Percentiles rank a stretch among this genome's conserved stretches.
These are phyloP conservation scores for Pachymerium ferrugineum DNA, from an alignment of 2,888 invertebrate species.

Conservation along the genomic window DNA sequence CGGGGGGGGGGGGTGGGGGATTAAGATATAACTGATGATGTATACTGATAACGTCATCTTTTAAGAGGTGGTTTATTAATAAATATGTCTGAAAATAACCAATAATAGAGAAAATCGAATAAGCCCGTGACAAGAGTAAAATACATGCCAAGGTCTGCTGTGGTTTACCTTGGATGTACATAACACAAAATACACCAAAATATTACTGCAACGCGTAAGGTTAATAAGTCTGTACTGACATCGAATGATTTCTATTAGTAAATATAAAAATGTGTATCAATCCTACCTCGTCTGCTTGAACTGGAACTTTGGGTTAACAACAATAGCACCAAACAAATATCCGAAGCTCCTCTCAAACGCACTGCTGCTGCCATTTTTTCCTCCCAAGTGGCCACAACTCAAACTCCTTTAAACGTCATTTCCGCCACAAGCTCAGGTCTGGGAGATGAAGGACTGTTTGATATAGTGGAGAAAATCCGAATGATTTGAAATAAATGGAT, in stretches of 20 bases:
- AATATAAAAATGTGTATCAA: neutral
- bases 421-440: conserved; percentile 1
- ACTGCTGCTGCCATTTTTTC: conserved; percentile 24
- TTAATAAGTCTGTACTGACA: too few species aligned
- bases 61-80: neutral
- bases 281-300: neutral
- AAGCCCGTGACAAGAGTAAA: conserved; percentile 8
- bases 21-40: too few species aligned
- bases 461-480: neutral
- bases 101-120: conserved; percentile 2
- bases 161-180: conserved; percentile 17
- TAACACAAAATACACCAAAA: neutral
- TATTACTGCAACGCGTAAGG: too few species aligned
- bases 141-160: conserved; percentile 19
- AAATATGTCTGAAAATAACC: neutral
- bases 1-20: too few species aligned
- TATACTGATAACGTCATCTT: too few species aligned
- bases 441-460: neutral
- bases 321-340: conserved; percentile 21
- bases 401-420: conserved; percentile 19
- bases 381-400: conserved; percentile 11
- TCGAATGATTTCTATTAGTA: neutral
- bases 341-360: conserved; percentile 9
- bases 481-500: neutral
- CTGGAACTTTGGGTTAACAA: neutral